A percentile compares a stretch with the other conserved stretches of the same genome.
Conservation (phyloP, 2,797 vertebrate species). For the Premnoplex brunnescens region DNA sequence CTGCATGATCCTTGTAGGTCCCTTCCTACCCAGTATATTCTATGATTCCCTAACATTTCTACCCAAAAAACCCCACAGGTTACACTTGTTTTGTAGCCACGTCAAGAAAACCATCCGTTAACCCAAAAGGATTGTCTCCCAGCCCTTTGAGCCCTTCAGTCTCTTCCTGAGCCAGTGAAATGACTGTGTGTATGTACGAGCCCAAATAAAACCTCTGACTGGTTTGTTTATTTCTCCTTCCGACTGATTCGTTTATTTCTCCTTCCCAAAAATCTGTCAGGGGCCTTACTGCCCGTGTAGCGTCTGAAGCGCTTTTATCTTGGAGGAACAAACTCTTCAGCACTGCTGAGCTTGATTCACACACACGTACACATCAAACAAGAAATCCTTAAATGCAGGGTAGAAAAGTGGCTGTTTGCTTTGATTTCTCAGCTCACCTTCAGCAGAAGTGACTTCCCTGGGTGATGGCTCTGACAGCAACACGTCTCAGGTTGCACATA, state of each 20-base stretch:
- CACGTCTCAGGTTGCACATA: neutral
- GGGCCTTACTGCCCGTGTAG: neutral
- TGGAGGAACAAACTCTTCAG: neutral
- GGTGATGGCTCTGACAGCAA: neutral
- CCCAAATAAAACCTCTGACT: neutral
- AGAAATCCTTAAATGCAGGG: neutral
- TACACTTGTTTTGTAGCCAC: neutral
- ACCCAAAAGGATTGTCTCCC: neutral
- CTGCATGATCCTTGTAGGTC: neutral
- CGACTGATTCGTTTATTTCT: neutral
- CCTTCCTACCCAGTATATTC: neutral
- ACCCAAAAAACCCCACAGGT: neutral
- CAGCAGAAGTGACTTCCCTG: neutral
- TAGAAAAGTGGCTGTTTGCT: neutral
- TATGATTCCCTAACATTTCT: neutral
- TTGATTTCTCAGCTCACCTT: constrained; percentile 6
- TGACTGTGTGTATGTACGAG: neutral
- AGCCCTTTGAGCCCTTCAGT: neutral
- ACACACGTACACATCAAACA: neutral
- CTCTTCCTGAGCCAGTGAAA: neutral
- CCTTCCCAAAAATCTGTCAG: neutral
- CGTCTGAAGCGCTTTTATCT: neutral
- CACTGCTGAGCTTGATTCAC: neutral
- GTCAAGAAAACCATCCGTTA: neutral
- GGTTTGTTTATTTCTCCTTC: too few relatives aligned